These are phyloP conservation scores for Sycophila sp. DNA, from an alignment of 1,140 invertebrate genomes.

Conservation along the genomic window DNA sequence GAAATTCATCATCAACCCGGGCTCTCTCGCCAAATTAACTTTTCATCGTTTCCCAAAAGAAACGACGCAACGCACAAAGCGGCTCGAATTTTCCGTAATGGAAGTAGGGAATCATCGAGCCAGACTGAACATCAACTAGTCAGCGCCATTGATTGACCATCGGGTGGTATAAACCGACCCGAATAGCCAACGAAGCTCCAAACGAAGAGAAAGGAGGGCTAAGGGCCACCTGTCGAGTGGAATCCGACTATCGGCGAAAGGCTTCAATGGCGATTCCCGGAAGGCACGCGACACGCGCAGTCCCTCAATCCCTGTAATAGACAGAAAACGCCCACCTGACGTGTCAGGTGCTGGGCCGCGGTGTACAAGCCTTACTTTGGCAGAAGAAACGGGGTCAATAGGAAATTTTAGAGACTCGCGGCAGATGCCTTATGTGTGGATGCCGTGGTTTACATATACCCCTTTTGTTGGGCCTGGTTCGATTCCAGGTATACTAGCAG, in stretches of 20 bases:
- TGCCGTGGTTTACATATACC: conserved; percentile 4
- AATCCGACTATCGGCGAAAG: background rate
- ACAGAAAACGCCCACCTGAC: conserved; percentile 26
- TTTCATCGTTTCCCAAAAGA: too few species aligned
- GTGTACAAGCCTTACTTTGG: background rate
- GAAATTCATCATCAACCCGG: too few species aligned
- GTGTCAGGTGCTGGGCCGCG: conserved; percentile 23
- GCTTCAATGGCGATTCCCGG: background rate
- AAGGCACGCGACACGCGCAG: background rate
- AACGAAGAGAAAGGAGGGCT: background rate
- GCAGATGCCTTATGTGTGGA: conserved; percentile 24
- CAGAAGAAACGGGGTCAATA: background rate
- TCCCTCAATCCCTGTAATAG: background rate
- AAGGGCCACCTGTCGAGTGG: conserved; percentile 4
- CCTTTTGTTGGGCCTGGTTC: background rate
- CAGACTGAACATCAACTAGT: too few species aligned
- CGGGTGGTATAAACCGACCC: too few species aligned
- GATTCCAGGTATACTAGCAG: background rate
- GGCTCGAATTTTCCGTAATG: too few species aligned
- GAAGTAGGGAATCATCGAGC: too few species aligned
- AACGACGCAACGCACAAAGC: too few species aligned
- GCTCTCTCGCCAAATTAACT: too few species aligned
- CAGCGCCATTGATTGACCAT: too few species aligned
- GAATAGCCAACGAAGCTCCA: too few species aligned
- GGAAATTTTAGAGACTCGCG: background rate